These are phyloP conservation scores for Etia nguti DNA, from an alignment of 2,113 vertebrate genomes.

Conservation along the genomic window DNA sequence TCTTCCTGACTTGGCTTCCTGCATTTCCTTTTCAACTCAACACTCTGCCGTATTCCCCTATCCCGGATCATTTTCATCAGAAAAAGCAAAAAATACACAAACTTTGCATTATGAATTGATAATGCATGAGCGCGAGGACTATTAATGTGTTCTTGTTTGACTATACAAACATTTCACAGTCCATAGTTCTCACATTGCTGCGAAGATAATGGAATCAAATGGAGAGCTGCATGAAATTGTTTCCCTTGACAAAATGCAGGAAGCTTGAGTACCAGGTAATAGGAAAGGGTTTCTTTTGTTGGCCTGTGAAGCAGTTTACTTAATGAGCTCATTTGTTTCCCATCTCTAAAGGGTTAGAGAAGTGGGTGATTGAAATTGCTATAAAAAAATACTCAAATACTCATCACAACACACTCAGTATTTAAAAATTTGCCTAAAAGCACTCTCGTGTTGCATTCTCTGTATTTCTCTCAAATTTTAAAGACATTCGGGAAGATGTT, in stretches of 20 bases:
- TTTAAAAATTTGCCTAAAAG: background rate
- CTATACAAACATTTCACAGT: background rate
- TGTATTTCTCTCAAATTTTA: background rate
- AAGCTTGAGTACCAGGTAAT: constrained; percentile 17
- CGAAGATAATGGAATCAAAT: background rate
- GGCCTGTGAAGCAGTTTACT: constrained; percentile 12
- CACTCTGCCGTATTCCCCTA: background rate
- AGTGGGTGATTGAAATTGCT: background rate
- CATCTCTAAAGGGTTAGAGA: background rate
- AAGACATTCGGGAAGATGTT: background rate
- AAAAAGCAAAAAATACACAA: background rate
- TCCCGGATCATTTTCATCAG: background rate
- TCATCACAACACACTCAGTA: background rate
- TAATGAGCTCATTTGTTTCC: constrained; percentile 5
- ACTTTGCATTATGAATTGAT: background rate
- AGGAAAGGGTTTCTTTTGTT: constrained; percentile 36
- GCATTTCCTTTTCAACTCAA: constrained; percentile 33
- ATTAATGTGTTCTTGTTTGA: background rate
- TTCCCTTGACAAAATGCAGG: constrained; percentile 17
- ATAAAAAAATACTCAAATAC: background rate
- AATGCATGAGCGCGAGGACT: background rate
- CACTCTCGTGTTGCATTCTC: background rate
- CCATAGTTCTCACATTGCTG: background rate
- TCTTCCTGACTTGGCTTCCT: constrained; percentile 53
- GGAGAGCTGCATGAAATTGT: background rate